These are phyloP conservation scores for Prorops nasuta DNA, from an alignment of 1,140 invertebrate genomes.

Conservation along the genomic window DNA sequence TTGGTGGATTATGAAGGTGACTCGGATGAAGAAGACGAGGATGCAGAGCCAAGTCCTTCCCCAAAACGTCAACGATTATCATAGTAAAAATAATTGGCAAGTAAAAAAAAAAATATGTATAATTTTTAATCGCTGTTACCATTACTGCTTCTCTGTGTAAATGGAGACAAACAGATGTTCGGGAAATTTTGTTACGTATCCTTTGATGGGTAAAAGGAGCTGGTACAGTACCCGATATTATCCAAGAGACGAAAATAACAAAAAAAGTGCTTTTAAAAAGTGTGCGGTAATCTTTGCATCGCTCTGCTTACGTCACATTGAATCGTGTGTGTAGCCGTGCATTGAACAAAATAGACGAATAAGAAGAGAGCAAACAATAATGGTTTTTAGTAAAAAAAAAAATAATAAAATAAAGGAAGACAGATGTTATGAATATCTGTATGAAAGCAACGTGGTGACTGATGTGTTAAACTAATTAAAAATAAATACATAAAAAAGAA, in stretches of 20 bases:
- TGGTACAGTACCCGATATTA: conserved; percentile 4
- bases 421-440: no score
- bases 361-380: neutral
- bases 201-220: conserved; percentile 9
- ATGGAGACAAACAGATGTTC: conserved; percentile 17
- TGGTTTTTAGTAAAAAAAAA: neutral
- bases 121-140: conserved; percentile 25
- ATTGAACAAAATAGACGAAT: conserved; percentile 3
- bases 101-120: conserved; percentile 20
- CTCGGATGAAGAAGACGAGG: conserved; percentile 90
- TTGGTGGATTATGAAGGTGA: conserved; percentile 95
- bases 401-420: neutral
- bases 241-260: conserved; percentile 13
- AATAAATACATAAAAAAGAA: neutral
- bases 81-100: conserved; percentile 54
- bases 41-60: conserved; percentile 62
- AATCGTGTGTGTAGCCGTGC: conserved; percentile 25
- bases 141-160: conserved; percentile 19
- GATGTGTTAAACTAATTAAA: no score
- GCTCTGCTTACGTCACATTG: conserved; percentile 42
- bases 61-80: conserved; percentile 63
- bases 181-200: conserved; percentile 6
- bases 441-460: no score
- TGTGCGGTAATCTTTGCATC: conserved; percentile 41
- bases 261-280: conserved; percentile 23